Evolutionary conservation across 2,888 invertebrate genomes (phyloP).

Genomic region (Limnephilus auricula): DNA sequence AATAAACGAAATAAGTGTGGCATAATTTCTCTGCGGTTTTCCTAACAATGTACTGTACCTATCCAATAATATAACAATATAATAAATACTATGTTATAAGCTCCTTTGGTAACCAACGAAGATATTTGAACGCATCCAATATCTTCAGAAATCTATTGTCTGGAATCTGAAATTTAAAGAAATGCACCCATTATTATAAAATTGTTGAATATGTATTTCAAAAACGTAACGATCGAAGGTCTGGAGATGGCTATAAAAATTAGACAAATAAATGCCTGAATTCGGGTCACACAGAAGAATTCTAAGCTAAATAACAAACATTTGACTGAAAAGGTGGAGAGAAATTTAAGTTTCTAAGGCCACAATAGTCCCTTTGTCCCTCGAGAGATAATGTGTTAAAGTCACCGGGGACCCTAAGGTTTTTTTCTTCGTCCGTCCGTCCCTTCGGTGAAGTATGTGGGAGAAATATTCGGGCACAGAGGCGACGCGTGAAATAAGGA

Average conservation of each 20-base stretch:
- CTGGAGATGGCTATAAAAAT: slow-evolving; percentile 32
- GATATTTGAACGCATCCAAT: background rate
- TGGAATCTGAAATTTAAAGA: background rate
- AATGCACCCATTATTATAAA: background rate
- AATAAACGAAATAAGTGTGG: background rate
- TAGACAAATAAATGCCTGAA: slow-evolving; percentile 36
- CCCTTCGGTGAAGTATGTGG: slow-evolving; percentile 57
- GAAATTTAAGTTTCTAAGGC: slow-evolving; percentile 47
- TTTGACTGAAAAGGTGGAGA: slow-evolving; percentile 54
- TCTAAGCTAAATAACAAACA: slow-evolving; percentile 50
- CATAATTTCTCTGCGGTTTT: background rate
- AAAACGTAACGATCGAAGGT: background rate
- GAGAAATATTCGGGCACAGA: slow-evolving; percentile 51
- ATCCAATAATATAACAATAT: background rate
- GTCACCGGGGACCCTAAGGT: slow-evolving; percentile 41
- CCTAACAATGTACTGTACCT: background rate
- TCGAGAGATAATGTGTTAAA: slow-evolving; percentile 62
- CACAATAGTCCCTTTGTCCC: slow-evolving; percentile 63
- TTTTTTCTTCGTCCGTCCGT: slow-evolving; percentile 49
- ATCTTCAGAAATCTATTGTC: background rate
- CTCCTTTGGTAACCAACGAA: background rate
- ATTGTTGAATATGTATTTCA: slow-evolving; percentile 1
- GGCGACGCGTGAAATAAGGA: slow-evolving; percentile 21
- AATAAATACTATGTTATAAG: background rate
- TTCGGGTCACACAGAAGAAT: slow-evolving; percentile 43